Base-by-base conservation (phyloP, 2,113 vertebrate species). In the Spea multiplicata region DNA sequence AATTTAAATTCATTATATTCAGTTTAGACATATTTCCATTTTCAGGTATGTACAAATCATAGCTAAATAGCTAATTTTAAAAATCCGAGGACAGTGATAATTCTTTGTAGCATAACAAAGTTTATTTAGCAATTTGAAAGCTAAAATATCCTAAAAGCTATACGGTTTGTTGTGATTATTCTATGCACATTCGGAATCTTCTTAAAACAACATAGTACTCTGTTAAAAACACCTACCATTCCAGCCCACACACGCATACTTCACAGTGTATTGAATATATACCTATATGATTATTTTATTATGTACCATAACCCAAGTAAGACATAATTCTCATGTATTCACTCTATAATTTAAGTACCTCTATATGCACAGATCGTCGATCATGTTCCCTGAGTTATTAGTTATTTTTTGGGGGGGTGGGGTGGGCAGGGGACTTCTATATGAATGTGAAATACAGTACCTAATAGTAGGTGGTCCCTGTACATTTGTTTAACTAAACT, bases 401-500 rank as follows among this genome's bases (percentile, higher is more conserved):
- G 52, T 59, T 59, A 13, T 14, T 69, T 69, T 49, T 49, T 1
- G 1, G 1, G 30, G 30, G 30, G 30, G 30, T 1, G 30, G 30
- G 30, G 30, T 1, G 14, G 55, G 55, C 55, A 59, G 55, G 10
- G 16, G 55, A 3, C 53, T 59, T 77, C 30, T 5, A 13, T 46
- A 47, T 44, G 46, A 52, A 9, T 52, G 73, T 30, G 66, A 66
- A 65, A 50, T 30, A 65, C 73, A 50, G 61, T 74, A 49, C 9
- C 46, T 8, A 65, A 16, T 59, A 78, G 83, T 88, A 88, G 87
- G 87, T 88, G 87, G 88, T 90, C 88, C 66, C 0, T 2, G 61
- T 75, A 75, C 75, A 84, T 83, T 85, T 74, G 64, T 66, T 75
- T 70, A 72, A 71, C 77, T 82, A 84, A 87, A 86, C 85, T 87